These are phyloP conservation scores for Pipra filicauda DNA, from an alignment of 2,113 vertebrate species.

Conservation along the genomic window DNA sequence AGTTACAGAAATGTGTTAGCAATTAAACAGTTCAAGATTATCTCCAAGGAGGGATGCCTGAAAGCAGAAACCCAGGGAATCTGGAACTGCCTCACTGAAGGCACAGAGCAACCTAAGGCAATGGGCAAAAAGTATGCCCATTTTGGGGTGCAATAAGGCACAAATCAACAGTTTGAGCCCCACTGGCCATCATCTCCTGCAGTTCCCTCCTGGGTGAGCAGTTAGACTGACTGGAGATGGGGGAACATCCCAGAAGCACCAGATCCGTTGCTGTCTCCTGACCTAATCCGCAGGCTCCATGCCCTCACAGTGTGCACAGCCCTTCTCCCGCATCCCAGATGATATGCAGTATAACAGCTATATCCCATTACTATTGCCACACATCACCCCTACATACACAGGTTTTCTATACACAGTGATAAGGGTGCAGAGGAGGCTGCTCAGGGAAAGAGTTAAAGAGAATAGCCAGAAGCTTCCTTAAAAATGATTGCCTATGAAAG, in stretches of 20 bases:
- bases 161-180: background rate
- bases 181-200: background rate
- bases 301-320: background rate
- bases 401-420: background rate
- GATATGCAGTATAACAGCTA: background rate
- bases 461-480: background rate
- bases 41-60: background rate
- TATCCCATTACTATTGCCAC: background rate
- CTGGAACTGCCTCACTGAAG: background rate
- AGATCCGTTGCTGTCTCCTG: background rate
- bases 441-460: background rate
- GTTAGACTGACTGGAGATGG: background rate
- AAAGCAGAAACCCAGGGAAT: background rate
- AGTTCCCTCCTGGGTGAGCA: background rate
- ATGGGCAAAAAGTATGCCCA: background rate
- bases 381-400: accelerated
- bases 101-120: background rate
- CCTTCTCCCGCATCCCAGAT: background rate
- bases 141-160: background rate
- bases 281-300: background rate
- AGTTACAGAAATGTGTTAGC: background rate
- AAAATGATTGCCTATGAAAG: background rate
- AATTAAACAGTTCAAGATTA: background rate
- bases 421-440: background rate
- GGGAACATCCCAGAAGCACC: background rate